phyloP scores from a whole-genome alignment of 2,888 invertebrate genomes.

The Quadroppia sp. region DNA sequence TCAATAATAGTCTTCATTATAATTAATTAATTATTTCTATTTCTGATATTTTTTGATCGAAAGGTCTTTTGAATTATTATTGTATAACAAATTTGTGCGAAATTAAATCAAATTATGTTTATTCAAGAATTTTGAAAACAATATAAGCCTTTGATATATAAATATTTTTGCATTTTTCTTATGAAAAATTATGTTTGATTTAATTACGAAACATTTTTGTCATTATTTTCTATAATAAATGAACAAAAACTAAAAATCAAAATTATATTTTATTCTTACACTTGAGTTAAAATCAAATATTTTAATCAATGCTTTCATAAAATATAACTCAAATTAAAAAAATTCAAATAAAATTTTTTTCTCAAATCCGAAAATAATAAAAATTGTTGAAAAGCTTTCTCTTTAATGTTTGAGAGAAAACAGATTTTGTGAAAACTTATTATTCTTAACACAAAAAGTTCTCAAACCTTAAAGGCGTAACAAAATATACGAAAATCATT shows the following conservation, averaged over 20 bases:
- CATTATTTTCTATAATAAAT: not conserved
- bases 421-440: not conserved
- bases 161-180: not conserved
- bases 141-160: too few species aligned
- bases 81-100: too few species aligned
- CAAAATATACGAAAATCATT: slow-evolving; percentile 21
- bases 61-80: too few species aligned
- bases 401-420: not conserved
- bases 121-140: too few species aligned
- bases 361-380: not conserved
- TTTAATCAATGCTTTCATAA: slow-evolving; percentile 9
- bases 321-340: not conserved
- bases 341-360: not conserved
- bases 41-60: too few species aligned
- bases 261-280: not conserved
- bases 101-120: too few species aligned
- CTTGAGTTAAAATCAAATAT: slow-evolving; percentile 12
- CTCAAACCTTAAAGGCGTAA: slow-evolving; percentile 19
- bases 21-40: too few species aligned
- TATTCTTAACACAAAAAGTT: not conserved
- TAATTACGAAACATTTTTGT: slow-evolving; percentile 10
- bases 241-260: not conserved
- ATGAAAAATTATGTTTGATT: not conserved
- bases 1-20: too few species aligned
- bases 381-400: too few species aligned